These are phyloP conservation scores for Drosophila sechellia DNA, from an alignment of 1,140 invertebrate species.

Conservation along the genomic window DNA sequence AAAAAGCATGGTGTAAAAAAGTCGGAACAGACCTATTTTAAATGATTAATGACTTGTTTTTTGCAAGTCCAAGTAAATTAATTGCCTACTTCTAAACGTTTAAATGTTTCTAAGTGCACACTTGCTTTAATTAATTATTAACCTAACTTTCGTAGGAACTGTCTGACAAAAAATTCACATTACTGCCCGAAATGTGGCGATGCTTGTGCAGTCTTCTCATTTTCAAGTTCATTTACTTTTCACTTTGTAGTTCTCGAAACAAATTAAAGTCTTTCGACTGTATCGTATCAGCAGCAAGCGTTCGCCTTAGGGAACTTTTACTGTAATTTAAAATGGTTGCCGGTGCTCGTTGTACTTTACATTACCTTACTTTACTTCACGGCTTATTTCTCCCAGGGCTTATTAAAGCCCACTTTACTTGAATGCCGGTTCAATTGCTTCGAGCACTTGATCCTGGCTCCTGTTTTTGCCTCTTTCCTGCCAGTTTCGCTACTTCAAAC, in stretches of 20 bases:
- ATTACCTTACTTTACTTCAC: constrained; percentile 8
- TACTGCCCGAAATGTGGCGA: too few relatives aligned
- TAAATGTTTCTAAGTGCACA: too few relatives aligned
- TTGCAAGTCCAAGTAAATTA: background rate
- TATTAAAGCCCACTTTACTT: constrained; percentile 60
- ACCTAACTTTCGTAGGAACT: too few relatives aligned
- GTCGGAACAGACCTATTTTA: background rate
- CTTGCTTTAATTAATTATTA: too few relatives aligned
- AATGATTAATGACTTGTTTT: background rate
- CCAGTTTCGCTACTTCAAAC: constrained; percentile 27
- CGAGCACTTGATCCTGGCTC: constrained; percentile 43
- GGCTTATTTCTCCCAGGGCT: constrained; percentile 43
- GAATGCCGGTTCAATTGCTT: constrained; percentile 41
- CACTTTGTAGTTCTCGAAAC: constrained; percentile 7
- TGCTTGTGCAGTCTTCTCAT: background rate
- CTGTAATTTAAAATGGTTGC: constrained; percentile 25
- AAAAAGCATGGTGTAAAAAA: background rate
- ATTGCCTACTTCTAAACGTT: too few relatives aligned
- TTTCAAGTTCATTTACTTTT: background rate
- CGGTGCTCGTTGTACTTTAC: constrained; percentile 15
- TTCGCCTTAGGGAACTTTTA: constrained; percentile 20
- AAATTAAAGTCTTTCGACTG: background rate
- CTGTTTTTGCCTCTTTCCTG: constrained; percentile 13
- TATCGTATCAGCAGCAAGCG: constrained; percentile 1
- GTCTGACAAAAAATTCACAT: too few relatives aligned